phyloP scores from a whole-genome alignment of 2,888 invertebrate species.

The Lepidocyrtinus sp. region DNA sequence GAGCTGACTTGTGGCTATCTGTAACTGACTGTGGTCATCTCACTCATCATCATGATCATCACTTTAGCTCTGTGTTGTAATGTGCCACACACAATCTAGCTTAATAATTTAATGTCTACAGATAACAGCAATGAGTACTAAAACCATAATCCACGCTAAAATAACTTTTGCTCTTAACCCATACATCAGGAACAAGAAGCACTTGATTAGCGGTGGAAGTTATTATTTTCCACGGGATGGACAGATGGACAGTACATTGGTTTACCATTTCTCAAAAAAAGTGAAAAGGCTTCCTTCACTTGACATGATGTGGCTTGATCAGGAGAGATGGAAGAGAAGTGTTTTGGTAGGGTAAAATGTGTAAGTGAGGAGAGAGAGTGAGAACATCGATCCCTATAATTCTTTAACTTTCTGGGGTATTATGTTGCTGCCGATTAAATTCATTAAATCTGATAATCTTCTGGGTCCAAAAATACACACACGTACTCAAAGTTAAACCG shows the following conservation, averaged over 20 bases:
- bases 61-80: conserved; percentile 11
- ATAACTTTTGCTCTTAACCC: background rate
- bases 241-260: conserved; percentile 58
- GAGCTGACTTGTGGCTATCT: conserved; percentile 59
- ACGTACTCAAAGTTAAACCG: too few species aligned
- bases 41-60: conserved; percentile 41
- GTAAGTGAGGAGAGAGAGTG: too few species aligned
- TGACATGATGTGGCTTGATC: background rate
- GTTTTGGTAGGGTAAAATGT: too few species aligned
- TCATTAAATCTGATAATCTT: too few species aligned
- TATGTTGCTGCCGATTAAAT: too few species aligned
- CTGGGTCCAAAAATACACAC: too few species aligned
- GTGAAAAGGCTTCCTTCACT: background rate
- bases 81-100: background rate
- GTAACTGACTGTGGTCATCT: conserved; percentile 59
- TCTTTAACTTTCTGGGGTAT: too few species aligned
- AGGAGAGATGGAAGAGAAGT: background rate
- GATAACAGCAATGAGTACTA: conserved; percentile 2
- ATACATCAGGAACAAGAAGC: background rate
- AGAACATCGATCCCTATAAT: too few species aligned
- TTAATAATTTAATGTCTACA: background rate
- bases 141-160: conserved; percentile 32
- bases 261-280: conserved; percentile 55
- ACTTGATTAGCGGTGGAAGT: conserved; percentile 48
- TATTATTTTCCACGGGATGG: conserved; percentile 55